These are phyloP conservation scores for Luperina nickerlii DNA, from an alignment of 2,888 invertebrate species.

Conservation along the genomic window DNA sequence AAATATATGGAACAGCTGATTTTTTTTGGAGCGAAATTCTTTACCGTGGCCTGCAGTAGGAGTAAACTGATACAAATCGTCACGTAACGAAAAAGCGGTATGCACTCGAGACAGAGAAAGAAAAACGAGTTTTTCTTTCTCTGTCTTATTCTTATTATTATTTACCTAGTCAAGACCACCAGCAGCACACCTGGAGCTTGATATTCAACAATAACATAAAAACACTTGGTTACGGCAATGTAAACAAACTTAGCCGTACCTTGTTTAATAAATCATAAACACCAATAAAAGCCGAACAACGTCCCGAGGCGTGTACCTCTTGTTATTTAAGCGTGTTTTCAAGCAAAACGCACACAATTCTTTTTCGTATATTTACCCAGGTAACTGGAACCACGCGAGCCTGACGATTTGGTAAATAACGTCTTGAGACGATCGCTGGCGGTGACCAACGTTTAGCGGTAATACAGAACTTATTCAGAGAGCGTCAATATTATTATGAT, in stretches of 20 bases:
- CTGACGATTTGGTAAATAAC: constrained; percentile 74
- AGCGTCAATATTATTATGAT: background rate
- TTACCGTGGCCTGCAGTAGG: no score
- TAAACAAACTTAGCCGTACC: background rate
- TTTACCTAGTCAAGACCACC: no score
- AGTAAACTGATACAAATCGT: no score
- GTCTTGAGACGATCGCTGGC: constrained; percentile 44
- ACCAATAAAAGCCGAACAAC: background rate
- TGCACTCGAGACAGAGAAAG: no score
- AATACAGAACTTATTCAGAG: background rate
- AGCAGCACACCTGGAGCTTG: no score
- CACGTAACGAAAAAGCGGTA: no score
- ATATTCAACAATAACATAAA: no score
- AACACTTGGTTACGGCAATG: background rate
- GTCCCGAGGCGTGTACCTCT: background rate
- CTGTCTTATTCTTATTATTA: no score
- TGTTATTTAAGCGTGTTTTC: constrained; percentile 9
- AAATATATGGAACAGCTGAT: no score
- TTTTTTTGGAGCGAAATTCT: no score
- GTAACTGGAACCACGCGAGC: constrained; percentile 67
- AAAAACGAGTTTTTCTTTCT: no score
- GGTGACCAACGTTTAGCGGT: constrained; percentile 32
- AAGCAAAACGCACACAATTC: constrained; percentile 24
- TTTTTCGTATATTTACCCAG: constrained; percentile 50
- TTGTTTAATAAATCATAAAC: constrained; percentile 7